phyloP scores from a whole-genome alignment of 2,797 vertebrate species.

The Thaleichthys pacificus region DNA sequence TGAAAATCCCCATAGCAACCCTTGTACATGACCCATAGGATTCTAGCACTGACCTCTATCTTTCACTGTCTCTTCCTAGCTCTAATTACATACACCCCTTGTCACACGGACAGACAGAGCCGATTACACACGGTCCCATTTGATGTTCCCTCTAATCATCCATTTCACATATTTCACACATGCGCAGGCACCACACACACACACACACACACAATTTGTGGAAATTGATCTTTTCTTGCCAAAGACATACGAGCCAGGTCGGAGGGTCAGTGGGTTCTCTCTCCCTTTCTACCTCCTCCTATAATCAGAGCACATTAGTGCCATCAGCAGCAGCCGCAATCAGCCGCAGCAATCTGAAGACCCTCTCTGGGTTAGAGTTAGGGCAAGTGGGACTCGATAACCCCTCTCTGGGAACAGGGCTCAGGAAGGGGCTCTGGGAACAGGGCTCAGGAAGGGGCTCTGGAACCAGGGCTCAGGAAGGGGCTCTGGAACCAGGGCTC shows the following conservation, averaged over 20 bases:
- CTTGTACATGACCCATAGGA: conserved; percentile 43
- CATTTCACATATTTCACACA: background rate
- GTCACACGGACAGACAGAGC: too few relatives aligned
- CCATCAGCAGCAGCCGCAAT: conserved; percentile 47
- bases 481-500: too few relatives aligned
- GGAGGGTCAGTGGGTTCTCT: conserved; percentile 18
- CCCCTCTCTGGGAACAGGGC: too few relatives aligned
- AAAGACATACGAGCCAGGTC: conserved; percentile 35
- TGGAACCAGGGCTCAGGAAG: too few relatives aligned
- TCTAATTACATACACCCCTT: background rate
- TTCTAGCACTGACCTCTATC: conserved; percentile 34
- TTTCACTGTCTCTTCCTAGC: conserved; percentile 25
- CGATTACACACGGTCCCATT: conserved; percentile 24
- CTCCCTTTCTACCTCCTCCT: background rate
- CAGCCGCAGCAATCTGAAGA: conserved; percentile 30
- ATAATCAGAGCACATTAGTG: conserved; percentile 51
- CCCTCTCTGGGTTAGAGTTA: conserved; percentile 3
- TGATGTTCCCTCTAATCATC: conserved; percentile 21
- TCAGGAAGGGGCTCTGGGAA: too few relatives aligned
- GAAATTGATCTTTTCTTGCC: conserved; percentile 20
- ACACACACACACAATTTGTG: background rate
- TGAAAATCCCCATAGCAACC: conserved; percentile 60
- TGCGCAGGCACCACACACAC: background rate
- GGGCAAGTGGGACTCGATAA: too few relatives aligned
- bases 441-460: too few relatives aligned